Evolutionary conservation across 2,888 invertebrate species (phyloP).

Genomic region (Acleris holmiana): DNA sequence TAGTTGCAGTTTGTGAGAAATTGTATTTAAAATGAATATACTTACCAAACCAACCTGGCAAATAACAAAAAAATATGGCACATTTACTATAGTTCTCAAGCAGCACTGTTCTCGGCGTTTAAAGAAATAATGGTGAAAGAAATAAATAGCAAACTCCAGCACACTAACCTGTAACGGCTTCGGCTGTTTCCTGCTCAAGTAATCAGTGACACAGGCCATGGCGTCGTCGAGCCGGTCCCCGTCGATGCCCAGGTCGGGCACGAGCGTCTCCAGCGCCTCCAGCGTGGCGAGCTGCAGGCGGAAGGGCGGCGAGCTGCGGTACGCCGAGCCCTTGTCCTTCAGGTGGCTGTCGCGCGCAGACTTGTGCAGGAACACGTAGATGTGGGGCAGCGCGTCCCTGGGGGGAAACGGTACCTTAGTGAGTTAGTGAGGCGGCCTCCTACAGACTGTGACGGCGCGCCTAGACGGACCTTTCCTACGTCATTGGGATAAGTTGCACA

Average conservation of each 20-base stretch:
- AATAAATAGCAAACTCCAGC: no score
- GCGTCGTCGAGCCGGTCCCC: constrained; percentile 69
- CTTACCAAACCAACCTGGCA: no score
- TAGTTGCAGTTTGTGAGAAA: no score
- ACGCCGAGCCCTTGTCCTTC: constrained; percentile 83
- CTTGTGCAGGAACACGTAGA: constrained; percentile 82
- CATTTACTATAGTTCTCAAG: no score
- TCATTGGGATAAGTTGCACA: no score
- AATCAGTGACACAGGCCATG: constrained; percentile 72
- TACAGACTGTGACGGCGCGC: no score
- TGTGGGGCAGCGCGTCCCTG: constrained; percentile 87
- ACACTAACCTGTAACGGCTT: constrained; percentile 84
- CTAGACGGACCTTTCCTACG: no score
- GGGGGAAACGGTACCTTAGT: not conserved
- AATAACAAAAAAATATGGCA: no score
- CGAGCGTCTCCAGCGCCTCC: constrained; percentile 71
- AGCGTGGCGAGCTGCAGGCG: constrained; percentile 82
- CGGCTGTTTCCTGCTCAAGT: constrained; percentile 86
- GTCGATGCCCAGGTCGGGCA: constrained; percentile 71
- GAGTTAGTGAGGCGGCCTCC: no score
- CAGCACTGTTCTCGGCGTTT: no score
- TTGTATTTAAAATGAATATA: no score
- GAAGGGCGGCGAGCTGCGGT: constrained; percentile 78
- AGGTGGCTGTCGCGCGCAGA: constrained; percentile 84
- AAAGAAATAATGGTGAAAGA: no score